phyloP scores from a whole-genome alignment of 2,113 vertebrate genomes.

The Calyptommatus sinebrachiatus region DNA sequence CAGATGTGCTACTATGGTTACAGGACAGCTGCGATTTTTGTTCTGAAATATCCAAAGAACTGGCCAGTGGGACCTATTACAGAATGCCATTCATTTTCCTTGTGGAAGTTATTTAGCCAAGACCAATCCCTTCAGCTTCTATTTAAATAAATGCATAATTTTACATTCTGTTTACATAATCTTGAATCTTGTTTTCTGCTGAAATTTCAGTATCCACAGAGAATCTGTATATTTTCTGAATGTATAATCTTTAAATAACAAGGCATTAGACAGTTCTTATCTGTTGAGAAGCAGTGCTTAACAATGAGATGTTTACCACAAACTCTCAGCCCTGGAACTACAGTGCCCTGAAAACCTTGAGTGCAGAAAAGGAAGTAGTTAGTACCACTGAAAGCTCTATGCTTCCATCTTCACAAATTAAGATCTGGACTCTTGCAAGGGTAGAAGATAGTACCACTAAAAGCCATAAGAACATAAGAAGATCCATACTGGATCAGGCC shows the following conservation, averaged over 20 bases:
- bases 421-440: no score
- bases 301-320: not conserved
- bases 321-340: no score
- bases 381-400: no score
- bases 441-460: no score
- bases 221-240: not conserved
- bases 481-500: no score
- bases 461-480: no score
- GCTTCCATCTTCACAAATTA: no score
- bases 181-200: constrained; percentile 10
- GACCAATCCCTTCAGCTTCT: constrained; percentile 7
- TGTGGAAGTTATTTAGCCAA: not conserved
- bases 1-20: constrained; percentile 46
- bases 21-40: constrained; percentile 44
- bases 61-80: not conserved
- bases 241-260: not conserved
- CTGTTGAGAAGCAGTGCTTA: not conserved
- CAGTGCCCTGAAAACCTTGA: no score
- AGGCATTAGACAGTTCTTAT: not conserved
- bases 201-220: not conserved
- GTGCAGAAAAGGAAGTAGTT: no score
- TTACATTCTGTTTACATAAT: not conserved
- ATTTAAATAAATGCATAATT: not conserved
- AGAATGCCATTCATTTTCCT: not conserved
- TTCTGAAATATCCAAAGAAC: constrained; percentile 8